These are phyloP conservation scores for Brachyalestes nurse DNA, from an alignment of 2,797 vertebrate species.

Conservation along the genomic window DNA sequence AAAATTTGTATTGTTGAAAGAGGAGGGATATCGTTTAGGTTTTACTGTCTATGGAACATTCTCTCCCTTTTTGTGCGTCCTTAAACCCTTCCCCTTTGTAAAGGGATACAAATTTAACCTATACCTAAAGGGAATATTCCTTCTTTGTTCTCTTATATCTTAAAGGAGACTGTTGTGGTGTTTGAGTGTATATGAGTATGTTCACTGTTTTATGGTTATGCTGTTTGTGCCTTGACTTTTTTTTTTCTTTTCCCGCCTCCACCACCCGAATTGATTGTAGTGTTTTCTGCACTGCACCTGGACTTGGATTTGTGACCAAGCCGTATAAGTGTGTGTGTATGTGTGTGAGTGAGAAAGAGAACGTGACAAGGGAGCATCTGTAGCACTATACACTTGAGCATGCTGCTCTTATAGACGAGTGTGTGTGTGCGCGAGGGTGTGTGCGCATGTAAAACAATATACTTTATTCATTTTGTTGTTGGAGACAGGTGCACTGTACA, in stretches of 20 bases:
- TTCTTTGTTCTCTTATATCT: not conserved
- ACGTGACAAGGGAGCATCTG: not conserved
- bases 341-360: not conserved
- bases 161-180: conserved; percentile 47
- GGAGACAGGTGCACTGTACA: conserved; percentile 66
- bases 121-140: conserved; percentile 49
- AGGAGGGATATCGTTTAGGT: not conserved
- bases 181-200: not conserved
- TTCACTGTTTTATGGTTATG: conserved; percentile 24
- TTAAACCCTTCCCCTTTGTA: not conserved
- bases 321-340: conserved; percentile 25
- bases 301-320: not conserved
- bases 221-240: conserved; percentile 36
- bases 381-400: conserved; percentile 12
- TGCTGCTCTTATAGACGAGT: conserved; percentile 9
- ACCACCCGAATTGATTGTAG: conserved; percentile 26
- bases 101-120: conserved; percentile 19
- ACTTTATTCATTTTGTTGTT: conserved; percentile 51
- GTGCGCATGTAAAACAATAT: conserved; percentile 50
- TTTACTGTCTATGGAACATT: not conserved
- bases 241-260: not conserved
- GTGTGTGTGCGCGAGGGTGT: conserved; percentile 11
- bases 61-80: not conserved
- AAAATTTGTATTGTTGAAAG: conserved; percentile 13
- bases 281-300: conserved; percentile 22